Base-by-base conservation (phyloP, 2,888 invertebrate genomes). In the Melanchra persicariae region DNA sequence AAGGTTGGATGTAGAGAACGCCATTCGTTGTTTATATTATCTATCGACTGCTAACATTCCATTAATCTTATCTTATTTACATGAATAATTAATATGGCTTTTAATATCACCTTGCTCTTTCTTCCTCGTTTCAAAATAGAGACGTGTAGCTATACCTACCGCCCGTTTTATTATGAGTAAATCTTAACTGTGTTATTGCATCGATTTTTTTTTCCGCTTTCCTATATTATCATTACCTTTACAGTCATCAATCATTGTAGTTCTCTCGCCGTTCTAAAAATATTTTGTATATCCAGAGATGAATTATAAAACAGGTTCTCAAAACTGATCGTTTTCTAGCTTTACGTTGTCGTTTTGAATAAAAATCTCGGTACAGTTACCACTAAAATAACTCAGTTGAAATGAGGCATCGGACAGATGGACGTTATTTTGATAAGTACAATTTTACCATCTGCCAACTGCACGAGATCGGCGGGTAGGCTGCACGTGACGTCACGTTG, bases 1-100 rank as follows among this genome's bases (percentile, higher is more conserved):
- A 92, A 91, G 90, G 87, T 89, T 87, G 82, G 79, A 82, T 59
- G 74, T 74, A 63, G 81, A 85, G 82, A 85, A 83, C 85, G 85
- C 80, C 81, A 82, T 73, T 66, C 55, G 69, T 64, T 81, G 68
- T 81, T 19, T 19, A 17, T 47, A 74, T n/a, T 79, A 86, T 79
- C 81, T 83, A 82, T 84, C 66, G 68, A 60, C 71, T 66, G 74
- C 79, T 82, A 84, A 84, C 76, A 66, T 84, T 77, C 84, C 85
- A 87, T 89, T 88, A 87, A 84, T 83, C 84, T 86, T 88, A 90
- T 88, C 87, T 84, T 83, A 86, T 87, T 86, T 83, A 84, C 83
- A 88, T 87, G 84, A 82, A 85, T 86, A 87, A 88, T 87, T 83
- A 86, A 88, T 79, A 84, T 81, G 72, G 81, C 85, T 87, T 87